A percentile compares a stretch with the other conserved stretches of the same genome.
Evolutionary conservation across 2,113 vertebrate genomes (phyloP).

Genomic region (Rafetus swinhoei): DNA sequence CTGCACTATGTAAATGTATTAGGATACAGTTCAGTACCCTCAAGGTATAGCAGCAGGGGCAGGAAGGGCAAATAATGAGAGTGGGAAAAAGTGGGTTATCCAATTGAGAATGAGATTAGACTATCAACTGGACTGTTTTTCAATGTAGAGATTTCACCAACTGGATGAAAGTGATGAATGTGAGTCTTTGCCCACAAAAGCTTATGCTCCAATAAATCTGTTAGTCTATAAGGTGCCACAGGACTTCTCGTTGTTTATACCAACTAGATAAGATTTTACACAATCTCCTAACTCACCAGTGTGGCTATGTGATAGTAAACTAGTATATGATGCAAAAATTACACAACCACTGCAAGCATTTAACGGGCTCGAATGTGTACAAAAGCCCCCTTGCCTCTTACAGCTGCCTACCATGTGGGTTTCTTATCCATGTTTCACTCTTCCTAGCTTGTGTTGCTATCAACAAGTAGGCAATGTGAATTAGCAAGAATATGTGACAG

Average conservation of each 20-base stretch:
- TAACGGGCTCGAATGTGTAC: background rate
- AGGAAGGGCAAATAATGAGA: background rate
- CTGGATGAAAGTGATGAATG: no score
- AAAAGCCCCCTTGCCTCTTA: background rate
- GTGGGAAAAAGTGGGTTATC: accelerated
- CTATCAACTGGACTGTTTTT: background rate
- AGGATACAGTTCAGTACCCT: background rate
- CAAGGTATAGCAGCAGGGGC: background rate
- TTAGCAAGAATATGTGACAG: background rate
- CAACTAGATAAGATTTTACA: background rate
- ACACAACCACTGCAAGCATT: background rate
- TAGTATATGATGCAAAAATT: background rate
- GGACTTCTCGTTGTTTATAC: no score
- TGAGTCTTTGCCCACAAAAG: no score
- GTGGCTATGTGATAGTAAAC: background rate
- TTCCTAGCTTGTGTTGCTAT: background rate
- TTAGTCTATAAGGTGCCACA: no score
- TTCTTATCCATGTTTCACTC: background rate
- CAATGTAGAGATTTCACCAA: background rate
- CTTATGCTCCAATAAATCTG: no score
- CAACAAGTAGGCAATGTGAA: background rate
- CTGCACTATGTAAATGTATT: background rate
- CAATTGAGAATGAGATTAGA: accelerated
- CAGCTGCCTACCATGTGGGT: background rate
- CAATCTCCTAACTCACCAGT: background rate